Evolutionary conservation across 1,140 invertebrate genomes (phyloP).

Genomic region (Drosophila truncata): DNA sequence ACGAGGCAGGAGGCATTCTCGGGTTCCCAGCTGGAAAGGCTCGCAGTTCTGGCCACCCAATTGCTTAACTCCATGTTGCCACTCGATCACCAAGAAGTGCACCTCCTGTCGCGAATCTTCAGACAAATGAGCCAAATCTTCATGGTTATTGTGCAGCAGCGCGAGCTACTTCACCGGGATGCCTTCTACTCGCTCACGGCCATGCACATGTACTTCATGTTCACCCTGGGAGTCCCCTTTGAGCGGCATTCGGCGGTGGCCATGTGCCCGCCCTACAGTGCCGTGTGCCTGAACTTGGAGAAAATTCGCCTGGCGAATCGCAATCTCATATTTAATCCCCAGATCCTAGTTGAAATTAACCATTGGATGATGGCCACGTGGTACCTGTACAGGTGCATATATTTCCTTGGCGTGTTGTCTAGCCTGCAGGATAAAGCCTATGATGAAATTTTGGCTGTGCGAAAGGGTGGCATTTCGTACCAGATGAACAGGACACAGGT

Average conservation of each 20-base stretch:
- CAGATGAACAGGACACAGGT: slow-evolving; percentile 27
- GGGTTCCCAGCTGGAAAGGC: slow-evolving; percentile 23
- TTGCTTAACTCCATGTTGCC: background rate
- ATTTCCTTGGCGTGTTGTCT: slow-evolving; percentile 28
- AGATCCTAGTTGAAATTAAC: slow-evolving; percentile 14
- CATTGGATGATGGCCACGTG: slow-evolving; percentile 27
- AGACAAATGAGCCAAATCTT: background rate
- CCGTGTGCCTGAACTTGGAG: background rate
- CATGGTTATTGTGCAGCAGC: background rate
- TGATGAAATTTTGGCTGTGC: background rate
- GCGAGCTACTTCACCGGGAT: slow-evolving; percentile 18
- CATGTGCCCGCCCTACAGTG: slow-evolving; percentile 24
- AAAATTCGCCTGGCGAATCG: background rate
- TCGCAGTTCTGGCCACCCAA: background rate
- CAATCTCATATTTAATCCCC: slow-evolving; percentile 3
- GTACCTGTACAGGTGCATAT: slow-evolving; percentile 34
- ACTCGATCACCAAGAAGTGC: background rate
- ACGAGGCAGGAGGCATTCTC: background rate
- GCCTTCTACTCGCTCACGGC: slow-evolving; percentile 20
- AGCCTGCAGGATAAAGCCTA: slow-evolving; percentile 5
- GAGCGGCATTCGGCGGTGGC: slow-evolving; percentile 8
- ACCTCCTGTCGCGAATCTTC: slow-evolving; percentile 4
- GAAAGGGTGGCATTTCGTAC: slow-evolving; percentile 19
- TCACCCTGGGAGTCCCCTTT: background rate
- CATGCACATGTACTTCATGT: slow-evolving; percentile 19